Base-by-base conservation (phyloP, 2,888 invertebrate species). In the Ommatoiulus sabulosus region DNA sequence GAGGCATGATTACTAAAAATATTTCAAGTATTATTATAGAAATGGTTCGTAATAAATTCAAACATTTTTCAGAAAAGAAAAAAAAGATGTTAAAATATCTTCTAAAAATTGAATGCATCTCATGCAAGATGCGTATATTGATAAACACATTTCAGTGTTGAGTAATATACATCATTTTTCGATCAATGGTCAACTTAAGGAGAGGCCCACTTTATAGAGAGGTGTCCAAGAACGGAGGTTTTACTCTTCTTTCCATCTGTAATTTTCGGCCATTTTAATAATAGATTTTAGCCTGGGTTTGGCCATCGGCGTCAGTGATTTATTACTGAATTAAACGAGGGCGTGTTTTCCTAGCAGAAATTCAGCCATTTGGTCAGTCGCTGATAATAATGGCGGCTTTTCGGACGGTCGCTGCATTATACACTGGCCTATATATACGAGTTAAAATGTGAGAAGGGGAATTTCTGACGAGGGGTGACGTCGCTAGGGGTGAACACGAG, bases 291-390 rank as follows among this genome's bases (percentile, higher is more conserved):
- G 72, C 72, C 72, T 72, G 72, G 72, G 20, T 72, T 72, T 20
- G 72, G 72, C 72, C 20, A 72, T 72, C 10, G 24, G 20, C 24
- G 20, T 20, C 7, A 72, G 24, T 72, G 72, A 72, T 72, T 72
- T 72, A 72, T 72, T 72, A 72, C 72, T 72, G 20, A 72, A 72
- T 72, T 72, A 72, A 72, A 72, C 72, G 72, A 72, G 20, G 72
- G 72, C 72, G 72, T 72, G 72, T 72, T 72, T 24, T 72, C 24
- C 72, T 24, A 63, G 72, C 72, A 24, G 24, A 72, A 72, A 8
- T 72, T 24, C 72, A 72, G 72, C 72, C 72, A 72, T 72, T 72
- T 72, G 72, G 72, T 72, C 72, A 72, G 72, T 20, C 1, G 24
- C n/a, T 63, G 57, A 63, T 72, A 20, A 72, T 72, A 72, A 72